Evolutionary conservation across 92 coral and sea anemone genomes (phyloP).

Genomic region (Phymanthus crucifer): DNA sequence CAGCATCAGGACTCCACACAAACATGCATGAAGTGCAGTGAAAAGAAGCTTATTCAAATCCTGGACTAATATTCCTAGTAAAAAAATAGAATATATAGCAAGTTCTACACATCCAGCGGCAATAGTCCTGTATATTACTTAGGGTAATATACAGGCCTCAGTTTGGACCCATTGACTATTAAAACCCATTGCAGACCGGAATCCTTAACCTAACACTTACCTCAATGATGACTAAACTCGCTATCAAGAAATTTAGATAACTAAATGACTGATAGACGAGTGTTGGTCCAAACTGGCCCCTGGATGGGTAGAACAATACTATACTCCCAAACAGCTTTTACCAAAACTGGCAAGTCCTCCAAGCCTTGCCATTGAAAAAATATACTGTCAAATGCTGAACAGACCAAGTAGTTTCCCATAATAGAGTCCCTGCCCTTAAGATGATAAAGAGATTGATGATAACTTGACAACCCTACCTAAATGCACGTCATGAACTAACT

Average conservation of each 20-base stretch:
- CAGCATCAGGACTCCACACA: neutral
- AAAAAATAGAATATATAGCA: neutral
- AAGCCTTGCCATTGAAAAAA: neutral
- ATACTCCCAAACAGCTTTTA: neutral
- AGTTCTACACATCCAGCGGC: neutral
- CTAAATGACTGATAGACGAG: conserved; percentile 9
- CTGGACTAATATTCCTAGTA: neutral
- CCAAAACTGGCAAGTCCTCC: conserved; percentile 6
- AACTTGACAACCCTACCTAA: neutral
- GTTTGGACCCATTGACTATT: neutral
- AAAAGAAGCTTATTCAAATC: no score
- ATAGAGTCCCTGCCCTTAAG: neutral
- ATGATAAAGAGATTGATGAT: neutral
- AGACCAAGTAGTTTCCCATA: neutral
- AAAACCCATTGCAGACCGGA: neutral
- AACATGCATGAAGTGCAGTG: neutral
- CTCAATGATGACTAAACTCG: neutral
- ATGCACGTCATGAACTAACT: neutral
- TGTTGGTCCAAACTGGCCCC: neutral
- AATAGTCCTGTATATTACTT: neutral
- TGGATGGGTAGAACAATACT: conserved; percentile 1
- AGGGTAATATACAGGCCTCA: neutral
- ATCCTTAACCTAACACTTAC: neutral
- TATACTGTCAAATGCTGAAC: neutral
- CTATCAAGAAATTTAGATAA: conserved; percentile 1